These are phyloP conservation scores for Helicorthomorpha holstii DNA, from an alignment of 1,140 invertebrate genomes.

Conservation along the genomic window DNA sequence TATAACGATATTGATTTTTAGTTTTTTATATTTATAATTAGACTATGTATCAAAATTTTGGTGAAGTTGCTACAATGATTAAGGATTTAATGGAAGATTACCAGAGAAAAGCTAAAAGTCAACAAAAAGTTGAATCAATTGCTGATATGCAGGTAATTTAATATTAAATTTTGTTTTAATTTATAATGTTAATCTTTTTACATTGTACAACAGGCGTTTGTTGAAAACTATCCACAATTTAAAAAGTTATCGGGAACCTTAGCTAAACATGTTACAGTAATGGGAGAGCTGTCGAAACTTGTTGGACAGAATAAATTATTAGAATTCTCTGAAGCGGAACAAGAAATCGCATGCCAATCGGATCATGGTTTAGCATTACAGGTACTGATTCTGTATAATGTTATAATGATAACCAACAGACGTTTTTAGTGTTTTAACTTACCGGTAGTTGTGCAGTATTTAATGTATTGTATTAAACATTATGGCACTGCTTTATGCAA, in stretches of 20 bases:
- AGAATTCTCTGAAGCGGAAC: constrained; percentile 89
- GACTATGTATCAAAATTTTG: constrained; percentile 94
- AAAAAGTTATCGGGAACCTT: constrained; percentile 99
- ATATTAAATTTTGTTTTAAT: background rate
- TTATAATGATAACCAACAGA: no score
- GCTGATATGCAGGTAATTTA: constrained; percentile 74
- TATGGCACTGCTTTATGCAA: no score
- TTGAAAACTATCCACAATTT: constrained; percentile 95
- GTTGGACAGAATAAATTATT: constrained; percentile 63
- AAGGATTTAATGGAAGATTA: constrained; percentile 96
- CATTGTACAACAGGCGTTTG: constrained; percentile 46
- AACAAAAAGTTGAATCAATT: constrained; percentile 96
- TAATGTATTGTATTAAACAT: no score
- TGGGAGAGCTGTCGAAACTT: constrained; percentile 78
- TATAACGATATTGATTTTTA: background rate
- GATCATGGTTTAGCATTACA: constrained; percentile 77
- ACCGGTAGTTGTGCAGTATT: no score
- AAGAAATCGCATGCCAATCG: constrained; percentile 82
- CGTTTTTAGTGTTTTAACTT: no score
- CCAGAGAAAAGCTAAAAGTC: constrained; percentile 84
- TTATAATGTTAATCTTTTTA: background rate
- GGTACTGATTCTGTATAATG: no score
- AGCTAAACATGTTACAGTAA: constrained; percentile 88
- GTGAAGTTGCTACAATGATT: constrained; percentile 94
- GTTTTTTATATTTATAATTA: constrained; percentile 24